Evolutionary conservation across 2,888 invertebrate species (phyloP).

Genomic region (Leptinotarsa haldemani): DNA sequence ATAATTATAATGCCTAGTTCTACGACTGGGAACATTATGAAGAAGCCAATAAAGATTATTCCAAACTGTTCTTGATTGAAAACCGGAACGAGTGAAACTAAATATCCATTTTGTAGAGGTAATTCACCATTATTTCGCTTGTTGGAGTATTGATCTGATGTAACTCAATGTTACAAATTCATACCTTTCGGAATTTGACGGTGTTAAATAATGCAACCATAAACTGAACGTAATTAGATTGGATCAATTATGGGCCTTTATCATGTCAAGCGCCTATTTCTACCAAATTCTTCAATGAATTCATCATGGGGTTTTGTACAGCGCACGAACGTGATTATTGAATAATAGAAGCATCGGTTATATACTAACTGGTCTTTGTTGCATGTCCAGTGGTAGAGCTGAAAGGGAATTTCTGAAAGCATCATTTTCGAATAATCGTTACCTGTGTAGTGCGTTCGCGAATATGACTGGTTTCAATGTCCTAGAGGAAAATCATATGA

Average conservation of each 20-base stretch:
- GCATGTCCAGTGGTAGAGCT: not conserved
- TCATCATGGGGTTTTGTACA: not conserved
- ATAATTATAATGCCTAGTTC: too few relatives aligned
- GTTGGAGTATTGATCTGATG: too few relatives aligned
- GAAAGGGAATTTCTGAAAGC: not conserved
- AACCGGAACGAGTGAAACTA: too few relatives aligned
- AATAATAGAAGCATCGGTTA: not conserved
- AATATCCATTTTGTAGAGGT: too few relatives aligned
- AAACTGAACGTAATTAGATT: not conserved
- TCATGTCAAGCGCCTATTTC: constrained; percentile 1
- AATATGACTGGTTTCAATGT: too few relatives aligned
- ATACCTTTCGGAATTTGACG: not conserved
- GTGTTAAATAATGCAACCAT: not conserved
- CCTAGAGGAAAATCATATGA: too few relatives aligned
- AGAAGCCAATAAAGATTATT: too few relatives aligned
- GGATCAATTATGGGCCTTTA: not conserved
- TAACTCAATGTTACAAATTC: not conserved
- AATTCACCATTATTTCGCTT: too few relatives aligned
- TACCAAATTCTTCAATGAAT: not conserved
- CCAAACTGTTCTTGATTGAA: too few relatives aligned
- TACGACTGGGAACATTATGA: too few relatives aligned
- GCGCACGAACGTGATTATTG: not conserved
- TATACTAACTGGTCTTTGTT: not conserved
- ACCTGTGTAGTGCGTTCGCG: too few relatives aligned
- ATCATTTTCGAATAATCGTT: too few relatives aligned